phyloP scores from a whole-genome alignment of 2,888 invertebrate species.

The Ophioninae sp. region DNA sequence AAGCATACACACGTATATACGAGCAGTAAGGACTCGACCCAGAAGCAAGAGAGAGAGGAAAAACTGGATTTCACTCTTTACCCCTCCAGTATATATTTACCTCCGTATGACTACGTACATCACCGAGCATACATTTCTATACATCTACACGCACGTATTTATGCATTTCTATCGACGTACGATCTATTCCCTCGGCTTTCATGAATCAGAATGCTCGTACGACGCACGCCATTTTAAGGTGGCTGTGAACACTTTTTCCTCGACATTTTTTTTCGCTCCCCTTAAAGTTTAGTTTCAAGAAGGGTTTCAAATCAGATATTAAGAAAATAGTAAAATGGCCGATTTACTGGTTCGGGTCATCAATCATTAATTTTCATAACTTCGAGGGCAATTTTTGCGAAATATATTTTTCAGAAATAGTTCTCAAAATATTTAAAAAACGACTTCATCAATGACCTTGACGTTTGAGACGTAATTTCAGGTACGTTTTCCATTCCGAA shows the following conservation, averaged over 20 bases:
- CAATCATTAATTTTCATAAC: too few relatives aligned
- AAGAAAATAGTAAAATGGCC: too few relatives aligned
- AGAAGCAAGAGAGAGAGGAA: constrained; percentile 34
- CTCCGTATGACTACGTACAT: constrained; percentile 5
- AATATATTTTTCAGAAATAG: background rate
- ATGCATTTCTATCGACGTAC: constrained; percentile 56
- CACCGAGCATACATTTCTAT: background rate
- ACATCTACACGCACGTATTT: background rate
- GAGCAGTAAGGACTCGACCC: constrained; percentile 6
- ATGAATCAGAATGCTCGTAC: constrained; percentile 49
- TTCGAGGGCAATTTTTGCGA: too few relatives aligned
- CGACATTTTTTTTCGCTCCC: too few relatives aligned
- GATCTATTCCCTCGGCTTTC: constrained; percentile 53
- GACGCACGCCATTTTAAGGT: background rate
- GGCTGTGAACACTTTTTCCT: too few relatives aligned
- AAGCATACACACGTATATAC: background rate
- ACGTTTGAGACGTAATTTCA: too few relatives aligned
- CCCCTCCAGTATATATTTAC: constrained; percentile 32
- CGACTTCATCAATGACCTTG: too few relatives aligned
- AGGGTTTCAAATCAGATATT: too few relatives aligned
- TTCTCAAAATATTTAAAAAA: too few relatives aligned
- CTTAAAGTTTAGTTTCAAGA: too few relatives aligned
- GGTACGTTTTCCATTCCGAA: too few relatives aligned
- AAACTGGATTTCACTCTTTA: constrained; percentile 54
- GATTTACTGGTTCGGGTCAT: too few relatives aligned